Percentiles rank a stretch among this genome's conserved stretches.
Conservation (phyloP, 2,888 invertebrate species). For the Calameuta idolon region DNA sequence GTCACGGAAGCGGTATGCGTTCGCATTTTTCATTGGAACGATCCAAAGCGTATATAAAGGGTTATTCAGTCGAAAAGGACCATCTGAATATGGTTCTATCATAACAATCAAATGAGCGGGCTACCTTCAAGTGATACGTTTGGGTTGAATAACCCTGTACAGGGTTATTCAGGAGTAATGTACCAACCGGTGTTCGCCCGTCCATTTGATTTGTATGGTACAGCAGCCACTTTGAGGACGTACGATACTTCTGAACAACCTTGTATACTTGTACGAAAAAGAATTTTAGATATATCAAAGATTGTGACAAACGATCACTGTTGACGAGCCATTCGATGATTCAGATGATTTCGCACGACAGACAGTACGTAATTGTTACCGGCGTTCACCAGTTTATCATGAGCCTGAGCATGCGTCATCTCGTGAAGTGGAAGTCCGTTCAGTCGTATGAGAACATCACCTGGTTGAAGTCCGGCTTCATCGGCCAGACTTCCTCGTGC, state of each 20-base stretch:
- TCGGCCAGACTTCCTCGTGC: conserved; percentile 40
- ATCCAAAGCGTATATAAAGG: not conserved
- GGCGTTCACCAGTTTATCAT: conserved; percentile 31
- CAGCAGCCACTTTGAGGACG: not conserved
- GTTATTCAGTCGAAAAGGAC: not conserved
- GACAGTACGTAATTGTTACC: conserved; percentile 37
- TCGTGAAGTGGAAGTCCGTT: conserved; percentile 37
- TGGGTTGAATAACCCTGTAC: too few species aligned
- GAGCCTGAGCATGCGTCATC: conserved; percentile 37
- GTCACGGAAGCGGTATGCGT: not conserved
- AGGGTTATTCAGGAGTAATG: not conserved
- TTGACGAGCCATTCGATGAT: not conserved
- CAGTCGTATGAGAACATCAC: conserved; percentile 38
- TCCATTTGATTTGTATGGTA: not conserved
- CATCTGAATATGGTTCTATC: not conserved
- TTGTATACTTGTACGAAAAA: not conserved
- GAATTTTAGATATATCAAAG: not conserved
- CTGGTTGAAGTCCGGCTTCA: conserved; percentile 39
- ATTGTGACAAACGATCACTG: not conserved
- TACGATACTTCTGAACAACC: not conserved
- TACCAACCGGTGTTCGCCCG: not conserved
- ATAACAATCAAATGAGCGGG: not conserved
- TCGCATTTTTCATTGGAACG: not conserved
- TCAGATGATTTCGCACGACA: conserved; percentile 27
- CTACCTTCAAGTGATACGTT: not conserved